These are phyloP conservation scores for Seladonia tumulorum DNA, from an alignment of 2,888 invertebrate genomes.

Conservation along the genomic window DNA sequence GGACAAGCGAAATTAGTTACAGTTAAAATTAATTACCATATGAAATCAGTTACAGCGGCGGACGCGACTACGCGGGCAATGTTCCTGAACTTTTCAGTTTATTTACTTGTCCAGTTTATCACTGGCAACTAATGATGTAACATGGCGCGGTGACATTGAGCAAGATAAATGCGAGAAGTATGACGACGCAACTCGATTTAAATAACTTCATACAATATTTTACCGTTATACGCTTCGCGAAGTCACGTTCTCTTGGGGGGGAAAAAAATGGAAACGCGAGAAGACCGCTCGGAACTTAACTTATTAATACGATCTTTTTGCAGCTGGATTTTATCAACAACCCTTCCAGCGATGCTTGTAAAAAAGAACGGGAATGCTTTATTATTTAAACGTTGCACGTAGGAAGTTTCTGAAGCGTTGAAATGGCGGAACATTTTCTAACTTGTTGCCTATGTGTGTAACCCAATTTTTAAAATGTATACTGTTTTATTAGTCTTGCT, in stretches of 20 bases:
- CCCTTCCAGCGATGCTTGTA: neutral
- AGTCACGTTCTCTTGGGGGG: neutral
- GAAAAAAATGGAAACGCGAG: neutral
- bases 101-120: constrained; percentile 11
- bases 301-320: neutral
- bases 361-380: neutral
- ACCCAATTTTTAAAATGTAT: neutral
- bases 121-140: constrained; percentile 12
- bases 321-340: neutral
- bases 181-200: neutral
- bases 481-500: neutral
- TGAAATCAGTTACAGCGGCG: constrained; percentile 1
- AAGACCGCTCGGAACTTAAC: neutral
- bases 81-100: constrained; percentile 8
- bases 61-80: neutral
- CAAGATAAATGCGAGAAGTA: constrained; percentile 2
- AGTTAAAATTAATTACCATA: constrained; percentile 7
- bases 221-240: neutral
- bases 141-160: constrained; percentile 1
- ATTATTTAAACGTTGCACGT: neutral
- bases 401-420: neutral
- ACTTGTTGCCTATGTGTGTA: neutral
- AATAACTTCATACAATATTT: constrained; percentile 5
- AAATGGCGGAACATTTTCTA: neutral
- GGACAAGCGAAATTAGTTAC: constrained; percentile 11